phyloP scores from a whole-genome alignment of 2,113 vertebrate species.

The Nycticorax nycticorax region DNA sequence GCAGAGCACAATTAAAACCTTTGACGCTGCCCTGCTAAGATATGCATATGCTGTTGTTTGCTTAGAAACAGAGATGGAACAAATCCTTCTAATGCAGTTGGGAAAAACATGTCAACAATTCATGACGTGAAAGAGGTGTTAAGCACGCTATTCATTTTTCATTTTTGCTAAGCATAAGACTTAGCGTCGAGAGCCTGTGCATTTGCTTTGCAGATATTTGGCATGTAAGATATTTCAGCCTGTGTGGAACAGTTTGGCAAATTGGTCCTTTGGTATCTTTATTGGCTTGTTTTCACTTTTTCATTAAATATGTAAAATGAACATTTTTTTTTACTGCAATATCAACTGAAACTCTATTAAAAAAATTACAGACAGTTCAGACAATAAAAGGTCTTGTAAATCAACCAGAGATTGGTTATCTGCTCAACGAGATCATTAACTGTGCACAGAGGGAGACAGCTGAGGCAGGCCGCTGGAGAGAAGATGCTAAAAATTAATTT shows the following conservation, averaged over 20 bases:
- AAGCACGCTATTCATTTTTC: background rate
- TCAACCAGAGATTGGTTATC: slow-evolving; percentile 58
- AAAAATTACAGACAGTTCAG: slow-evolving; percentile 58
- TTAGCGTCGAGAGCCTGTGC: background rate
- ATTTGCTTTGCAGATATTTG: slow-evolving; percentile 2
- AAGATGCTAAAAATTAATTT: slow-evolving; percentile 60
- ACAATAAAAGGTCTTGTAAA: slow-evolving; percentile 63
- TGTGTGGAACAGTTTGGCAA: background rate
- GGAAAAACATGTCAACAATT: background rate
- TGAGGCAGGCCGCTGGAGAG: slow-evolving; percentile 9
- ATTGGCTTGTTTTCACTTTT: slow-evolving; percentile 57
- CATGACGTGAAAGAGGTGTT: background rate
- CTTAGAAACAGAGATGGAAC: background rate
- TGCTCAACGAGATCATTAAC: slow-evolving; percentile 59
- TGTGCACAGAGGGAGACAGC: slow-evolving; percentile 28
- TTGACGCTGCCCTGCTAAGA: accelerated
- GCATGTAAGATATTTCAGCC: background rate
- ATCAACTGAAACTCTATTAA: slow-evolving; percentile 48
- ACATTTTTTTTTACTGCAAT: slow-evolving; percentile 31
- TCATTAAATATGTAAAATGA: slow-evolving; percentile 57
- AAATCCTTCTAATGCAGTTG: background rate
- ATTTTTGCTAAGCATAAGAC: background rate
- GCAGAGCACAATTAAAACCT: slow-evolving; percentile 3
- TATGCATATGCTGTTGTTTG: background rate
- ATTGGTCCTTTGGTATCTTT: slow-evolving; percentile 39